Conservation (phyloP, 2,888 invertebrate genomes). For the Hemaris fuciformis region DNA sequence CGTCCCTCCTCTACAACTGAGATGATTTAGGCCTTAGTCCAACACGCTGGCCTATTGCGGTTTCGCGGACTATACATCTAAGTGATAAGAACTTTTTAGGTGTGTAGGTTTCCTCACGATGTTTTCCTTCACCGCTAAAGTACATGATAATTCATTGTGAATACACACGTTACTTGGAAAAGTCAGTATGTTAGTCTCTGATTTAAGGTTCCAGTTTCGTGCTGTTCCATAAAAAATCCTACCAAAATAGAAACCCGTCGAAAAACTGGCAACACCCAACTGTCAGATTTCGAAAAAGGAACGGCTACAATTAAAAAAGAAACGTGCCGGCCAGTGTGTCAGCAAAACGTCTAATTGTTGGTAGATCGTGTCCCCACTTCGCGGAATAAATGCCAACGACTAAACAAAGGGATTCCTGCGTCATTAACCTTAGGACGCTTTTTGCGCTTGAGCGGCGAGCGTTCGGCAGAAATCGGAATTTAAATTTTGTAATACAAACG, state of each 20-base stretch:
- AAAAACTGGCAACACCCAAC: not conserved
- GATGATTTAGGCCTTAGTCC: not conserved
- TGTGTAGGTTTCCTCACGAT: too few species aligned
- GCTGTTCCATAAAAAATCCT: not conserved
- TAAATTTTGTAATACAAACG: conserved; percentile 17
- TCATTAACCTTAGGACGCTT: conserved; percentile 20
- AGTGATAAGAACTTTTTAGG: too few species aligned
- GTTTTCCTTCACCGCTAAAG: too few species aligned
- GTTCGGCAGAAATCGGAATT: conserved; percentile 28
- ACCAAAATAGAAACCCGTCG: not conserved
- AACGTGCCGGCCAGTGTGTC: not conserved
- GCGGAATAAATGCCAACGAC: conserved; percentile 20
- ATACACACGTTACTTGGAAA: too few species aligned
- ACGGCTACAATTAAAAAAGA: conserved; percentile 22
- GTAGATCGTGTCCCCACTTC: conserved; percentile 16
- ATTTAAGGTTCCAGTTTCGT: not conserved
- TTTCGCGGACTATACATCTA: not conserved
- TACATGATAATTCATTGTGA: too few species aligned
- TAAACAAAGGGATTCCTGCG: conserved; percentile 24
- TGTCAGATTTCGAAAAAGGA: conserved; percentile 15
- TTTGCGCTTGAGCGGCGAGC: conserved; percentile 22
- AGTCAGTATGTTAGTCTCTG: too few species aligned
- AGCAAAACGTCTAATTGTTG: conserved; percentile 22
- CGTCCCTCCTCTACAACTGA: too few species aligned
- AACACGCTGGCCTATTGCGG: not conserved